Evolutionary conservation across 2,888 invertebrate species (phyloP).

Genomic region (Tortrix viridana): DNA sequence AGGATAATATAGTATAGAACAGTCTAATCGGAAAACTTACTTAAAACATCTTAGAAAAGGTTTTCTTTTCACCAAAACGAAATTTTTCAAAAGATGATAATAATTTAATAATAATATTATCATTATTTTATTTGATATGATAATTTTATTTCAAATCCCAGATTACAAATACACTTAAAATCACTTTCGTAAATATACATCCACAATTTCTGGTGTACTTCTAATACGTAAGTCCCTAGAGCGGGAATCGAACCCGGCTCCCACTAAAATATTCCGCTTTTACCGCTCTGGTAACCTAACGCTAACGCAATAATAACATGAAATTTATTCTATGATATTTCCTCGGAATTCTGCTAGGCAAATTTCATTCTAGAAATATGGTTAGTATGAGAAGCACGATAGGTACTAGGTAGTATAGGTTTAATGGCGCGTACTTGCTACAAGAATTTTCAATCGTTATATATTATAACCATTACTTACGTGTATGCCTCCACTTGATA

Average conservation of each 20-base stretch:
- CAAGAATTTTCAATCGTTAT: not conserved
- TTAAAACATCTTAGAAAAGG: too few relatives aligned
- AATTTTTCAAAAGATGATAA: too few relatives aligned
- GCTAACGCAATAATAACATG: constrained; percentile 28
- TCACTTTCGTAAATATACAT: not conserved
- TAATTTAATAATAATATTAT: too few relatives aligned
- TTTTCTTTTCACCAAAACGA: too few relatives aligned
- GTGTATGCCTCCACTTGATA: too few relatives aligned
- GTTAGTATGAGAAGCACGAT: not conserved
- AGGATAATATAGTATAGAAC: too few relatives aligned
- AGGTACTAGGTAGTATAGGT: not conserved
- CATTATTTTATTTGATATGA: too few relatives aligned
- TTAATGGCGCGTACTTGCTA: not conserved
- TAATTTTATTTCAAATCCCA: too few relatives aligned
- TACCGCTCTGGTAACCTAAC: not conserved
- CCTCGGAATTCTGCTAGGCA: constrained; percentile 8
- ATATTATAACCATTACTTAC: too few relatives aligned
- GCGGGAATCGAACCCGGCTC: constrained; percentile 14
- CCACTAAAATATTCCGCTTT: constrained; percentile 17
- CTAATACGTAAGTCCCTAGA: not conserved
- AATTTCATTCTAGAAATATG: not conserved
- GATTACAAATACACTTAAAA: not conserved
- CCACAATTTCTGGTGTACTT: not conserved
- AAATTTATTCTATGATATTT: constrained; percentile 18
- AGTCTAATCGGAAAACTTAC: too few relatives aligned